A percentile compares a stretch with the other conserved stretches of the same genome.
These are phyloP conservation scores for Synanthedon vespiformis DNA, from an alignment of 2,888 invertebrate species.

Conservation along the genomic window DNA sequence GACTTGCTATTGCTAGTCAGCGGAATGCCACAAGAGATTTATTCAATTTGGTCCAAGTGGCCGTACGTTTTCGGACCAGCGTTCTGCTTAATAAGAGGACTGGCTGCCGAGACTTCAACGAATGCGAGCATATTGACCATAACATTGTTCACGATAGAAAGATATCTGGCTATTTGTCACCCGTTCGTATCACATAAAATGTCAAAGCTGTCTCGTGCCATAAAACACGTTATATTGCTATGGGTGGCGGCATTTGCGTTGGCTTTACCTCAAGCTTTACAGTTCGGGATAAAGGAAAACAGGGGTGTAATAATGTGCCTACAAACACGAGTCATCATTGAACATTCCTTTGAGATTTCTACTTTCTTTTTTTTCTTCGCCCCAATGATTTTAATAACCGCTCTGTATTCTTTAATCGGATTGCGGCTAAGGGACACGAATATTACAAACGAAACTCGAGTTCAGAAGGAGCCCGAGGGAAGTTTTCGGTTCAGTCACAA, in stretches of 20 bases:
- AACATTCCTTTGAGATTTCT: constrained; percentile 78
- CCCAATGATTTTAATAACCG: constrained; percentile 81
- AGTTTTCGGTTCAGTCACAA: constrained; percentile 26
- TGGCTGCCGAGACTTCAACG: constrained; percentile 84
- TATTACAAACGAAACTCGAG: constrained; percentile 30
- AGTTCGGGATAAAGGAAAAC: constrained; percentile 50
- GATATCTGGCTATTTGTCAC: constrained; percentile 74
- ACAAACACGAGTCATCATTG: constrained; percentile 61
- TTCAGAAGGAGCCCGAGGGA: constrained; percentile 23
- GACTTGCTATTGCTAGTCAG: constrained; percentile 82
- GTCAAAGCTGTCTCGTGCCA: constrained; percentile 87
- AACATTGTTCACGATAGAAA: constrained; percentile 86
- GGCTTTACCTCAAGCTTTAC: constrained; percentile 77
- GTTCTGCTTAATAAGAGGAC: constrained; percentile 82
- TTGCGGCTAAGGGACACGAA: constrained; percentile 68
- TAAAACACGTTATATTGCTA: constrained; percentile 82
- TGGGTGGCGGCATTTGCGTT: constrained; percentile 83
- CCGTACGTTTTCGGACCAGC: constrained; percentile 82
- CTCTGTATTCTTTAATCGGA: constrained; percentile 78
- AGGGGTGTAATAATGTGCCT: constrained; percentile 56
- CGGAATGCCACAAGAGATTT: constrained; percentile 87
- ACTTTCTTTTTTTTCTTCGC: constrained; percentile 79
- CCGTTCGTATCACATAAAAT: constrained; percentile 81
- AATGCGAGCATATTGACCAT: constrained; percentile 84
- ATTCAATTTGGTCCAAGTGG: constrained; percentile 81